Base-by-base conservation (phyloP, 2,888 invertebrate species). In the Dolichomitus sp. region DNA sequence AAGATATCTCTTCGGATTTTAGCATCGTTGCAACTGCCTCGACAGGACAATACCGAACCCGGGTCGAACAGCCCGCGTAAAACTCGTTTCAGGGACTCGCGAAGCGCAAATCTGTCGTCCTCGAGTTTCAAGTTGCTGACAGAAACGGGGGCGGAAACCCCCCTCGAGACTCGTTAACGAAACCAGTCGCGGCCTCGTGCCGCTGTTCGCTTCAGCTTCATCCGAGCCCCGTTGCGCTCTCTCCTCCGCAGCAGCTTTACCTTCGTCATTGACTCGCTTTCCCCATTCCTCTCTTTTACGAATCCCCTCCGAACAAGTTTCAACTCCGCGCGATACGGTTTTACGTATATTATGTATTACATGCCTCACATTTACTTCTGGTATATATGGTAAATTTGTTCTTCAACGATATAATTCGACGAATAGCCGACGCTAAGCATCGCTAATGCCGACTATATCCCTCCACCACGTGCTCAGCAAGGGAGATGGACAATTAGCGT, bases 161-260 rank as follows among this genome's bases (percentile, higher is more conserved):
- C 90, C 89, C 90, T 85, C 65, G 90, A 90, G 90, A 90, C 90
- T 90, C 89, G 89, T 90, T 90, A 90, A 88, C 83, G 84, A 87
- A 88, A 88, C 76, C 80, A 57, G 63, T 74, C 77, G 72, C 80
- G 78, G 68, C 84, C 69, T 82, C 83, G 78, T 78, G 81, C 81
- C 80, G 57, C 68, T 73, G 78, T 42, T 45, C 30, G 75, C 72
- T 72, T 82, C 63, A 72, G 82, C 75, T 75, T 75, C 72, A 75
- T 82, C 79, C 72, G 59, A 30, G 42, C 61, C 59, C 63, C 52
- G 17, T 45, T 7, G 12, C 11, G 12, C 42, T n/a, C n/a, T 57
- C 48, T 30, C 27, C 19, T 27, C n/a, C 27, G 42, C n/a, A 45
- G 42, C n/a, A 45, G 68, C 68, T 59, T 27, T 59, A 63, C 52